Evolutionary conservation across 2,113 vertebrate genomes (phyloP), one percentile per base, ranked within the genome.

Genomic region (Sphaerodactylus townsendi): DNA sequence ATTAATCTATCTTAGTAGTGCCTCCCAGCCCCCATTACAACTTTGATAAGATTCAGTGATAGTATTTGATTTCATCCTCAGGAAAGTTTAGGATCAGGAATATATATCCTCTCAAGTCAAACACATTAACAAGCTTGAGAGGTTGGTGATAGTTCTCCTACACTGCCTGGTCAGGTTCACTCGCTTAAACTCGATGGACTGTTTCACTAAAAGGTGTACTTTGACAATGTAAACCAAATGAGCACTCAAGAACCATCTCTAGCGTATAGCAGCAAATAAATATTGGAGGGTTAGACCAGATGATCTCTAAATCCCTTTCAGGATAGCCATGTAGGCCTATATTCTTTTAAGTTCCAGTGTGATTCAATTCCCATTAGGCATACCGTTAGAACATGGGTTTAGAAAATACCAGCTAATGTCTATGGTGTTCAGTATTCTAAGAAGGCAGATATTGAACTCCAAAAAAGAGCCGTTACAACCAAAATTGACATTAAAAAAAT

Each of bases 341-440:
- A 64, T 73, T 82, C 41, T 53, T 39, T 37, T 65, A 65, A 48
- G 64, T 48, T 44, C 13, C 39, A 37, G 14, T 28, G 10, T 14
- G 2, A 5, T 28, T 62, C 48, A 5, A 19, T 37, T 19, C n/a
- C 35, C 68, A 69, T 4, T 69, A 69, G 8, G 5, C 28, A 37
- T 8, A 39, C 21, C 21, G 10, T 15, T 69, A 35, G 66, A 62
- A 28, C 2, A 62, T 62, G 23, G 6, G 59, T 62, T 8, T 62
- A 62, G 25, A 35, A 17, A 19, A 19, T 68, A 68, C 15, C 17
- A 8, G 68, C 15, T 15, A 35, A 33, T 35, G 44, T 44, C 44
- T 44, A 44, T 44, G 91, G 89, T 83, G 81, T 89, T 87, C 14
- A 14, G 72, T 84, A 86, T 87, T 92, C 21, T 35, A 75, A 66